Percentiles rank a stretch among this genome's conserved stretches.
phyloP scores from a whole-genome alignment of 2,113 vertebrate species.

The Tragelaphus buxtoni region DNA sequence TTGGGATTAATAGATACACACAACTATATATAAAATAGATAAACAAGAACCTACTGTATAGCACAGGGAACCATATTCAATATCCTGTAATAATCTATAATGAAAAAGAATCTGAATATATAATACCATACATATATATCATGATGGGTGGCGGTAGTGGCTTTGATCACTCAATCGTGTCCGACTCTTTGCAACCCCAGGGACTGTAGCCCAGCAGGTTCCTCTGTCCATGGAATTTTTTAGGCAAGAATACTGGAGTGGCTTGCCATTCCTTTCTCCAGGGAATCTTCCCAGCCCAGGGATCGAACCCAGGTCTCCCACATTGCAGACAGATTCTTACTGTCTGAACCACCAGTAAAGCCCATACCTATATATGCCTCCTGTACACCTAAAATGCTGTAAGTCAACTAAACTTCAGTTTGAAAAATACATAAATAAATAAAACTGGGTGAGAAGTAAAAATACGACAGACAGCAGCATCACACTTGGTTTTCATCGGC shows the following conservation, averaged over 20 bases:
- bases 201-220: background rate
- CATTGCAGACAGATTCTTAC: background rate
- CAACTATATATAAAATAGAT: background rate
- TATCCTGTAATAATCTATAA: background rate
- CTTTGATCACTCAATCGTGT: background rate
- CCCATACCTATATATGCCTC: background rate
- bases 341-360: background rate
- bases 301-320: background rate
- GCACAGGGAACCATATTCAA: background rate
- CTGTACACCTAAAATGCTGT: background rate
- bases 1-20: background rate
- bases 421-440: background rate
- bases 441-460: background rate
- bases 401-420: background rate
- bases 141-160: background rate
- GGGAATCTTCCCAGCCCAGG: background rate
- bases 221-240: background rate
- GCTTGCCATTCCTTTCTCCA: background rate
- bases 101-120: background rate
- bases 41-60: background rate
- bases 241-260: background rate
- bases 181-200: background rate
- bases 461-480: rapidly evolving
- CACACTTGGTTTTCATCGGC: background rate
- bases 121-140: background rate